phyloP scores from a whole-genome alignment of 2,113 vertebrate genomes.

The Rhinolophus sinicus region DNA sequence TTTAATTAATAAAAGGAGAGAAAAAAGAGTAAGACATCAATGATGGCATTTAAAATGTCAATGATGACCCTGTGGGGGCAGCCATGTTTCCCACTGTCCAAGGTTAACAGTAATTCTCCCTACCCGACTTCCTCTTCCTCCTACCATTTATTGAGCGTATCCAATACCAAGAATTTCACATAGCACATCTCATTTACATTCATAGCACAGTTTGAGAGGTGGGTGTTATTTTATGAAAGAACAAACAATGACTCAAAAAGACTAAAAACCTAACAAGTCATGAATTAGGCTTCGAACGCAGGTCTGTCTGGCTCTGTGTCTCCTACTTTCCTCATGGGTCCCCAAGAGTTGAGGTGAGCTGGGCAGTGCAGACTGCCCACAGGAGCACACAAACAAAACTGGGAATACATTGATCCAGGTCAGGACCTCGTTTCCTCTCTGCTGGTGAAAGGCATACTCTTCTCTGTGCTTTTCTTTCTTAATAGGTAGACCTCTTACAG shows the following conservation, averaged over 20 bases:
- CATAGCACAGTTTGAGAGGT: background rate
- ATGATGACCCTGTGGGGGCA: background rate
- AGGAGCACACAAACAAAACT: background rate
- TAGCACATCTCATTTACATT: background rate
- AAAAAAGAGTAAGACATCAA: background rate
- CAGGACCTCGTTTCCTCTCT: background rate
- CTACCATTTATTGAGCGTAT: background rate
- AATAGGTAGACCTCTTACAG: background rate
- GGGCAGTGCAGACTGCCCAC: rapidly evolving
- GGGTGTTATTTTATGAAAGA: background rate
- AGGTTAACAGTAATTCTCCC: background rate
- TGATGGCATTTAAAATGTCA: background rate
- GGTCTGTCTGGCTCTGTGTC: background rate
- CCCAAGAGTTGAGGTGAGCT: rapidly evolving
- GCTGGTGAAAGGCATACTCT: background rate
- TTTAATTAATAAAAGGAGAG: background rate
- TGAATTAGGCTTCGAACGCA: rapidly evolving
- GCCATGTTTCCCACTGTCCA: background rate
- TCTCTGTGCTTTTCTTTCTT: background rate
- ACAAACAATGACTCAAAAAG: background rate
- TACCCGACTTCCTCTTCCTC: background rate
- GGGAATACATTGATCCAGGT: rapidly evolving
- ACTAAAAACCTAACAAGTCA: background rate
- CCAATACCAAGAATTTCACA: no score
- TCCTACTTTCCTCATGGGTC: background rate